Base-by-base conservation (phyloP, 2,797 vertebrate genomes). In the Coracias cyanogaster region DNA sequence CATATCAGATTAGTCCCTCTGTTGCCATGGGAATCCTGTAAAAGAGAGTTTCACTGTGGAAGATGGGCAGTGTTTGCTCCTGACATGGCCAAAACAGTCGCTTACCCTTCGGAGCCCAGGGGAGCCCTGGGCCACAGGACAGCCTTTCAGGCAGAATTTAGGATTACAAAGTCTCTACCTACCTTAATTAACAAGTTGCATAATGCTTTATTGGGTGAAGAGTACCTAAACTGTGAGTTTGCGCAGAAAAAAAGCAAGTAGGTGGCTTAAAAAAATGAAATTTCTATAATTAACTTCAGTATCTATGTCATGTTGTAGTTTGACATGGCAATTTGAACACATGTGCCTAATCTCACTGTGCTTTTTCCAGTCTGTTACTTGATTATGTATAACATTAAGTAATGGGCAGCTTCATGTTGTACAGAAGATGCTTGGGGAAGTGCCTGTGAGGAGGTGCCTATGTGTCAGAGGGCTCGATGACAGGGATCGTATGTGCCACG, bases 311-410 rank as follows among this genome's bases (percentile, higher is more conserved):
- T n/a, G 9, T 64, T 88, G 3, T 18, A 49, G 61, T 79, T 90
- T 93, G 91, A 90, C 80, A 48, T 83, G 72, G 33, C 46, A 83
- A n/a, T 65, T 46, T 87, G 65, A 93, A 87, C 83, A 82, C 29
- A 26, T 8, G 21, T 72, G 37, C 46, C 49, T 91, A 28, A 88
- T 81, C 82, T 46, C 79, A 46, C 37, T 35, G 41, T 78, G 37
- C 39, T 74, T 88, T 94, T 90, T 61, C 79, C 39, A 61, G 33
- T 29, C 54, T 91, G 37, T 52, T 78, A 29, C 24, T 71, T 7
- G 1, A 31, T 48, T 65, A 26, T 28, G 24, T 61, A 7, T 54
- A 85, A 67, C 10, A 43, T 65, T 54, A 64, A 46, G 72, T 45
- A 13, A 55, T 24, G 39, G 46, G 10, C 72, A 80, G 57, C 46